These are phyloP conservation scores for Drosophila kanapiae DNA, from an alignment of 1,140 invertebrate species.

Conservation along the genomic window DNA sequence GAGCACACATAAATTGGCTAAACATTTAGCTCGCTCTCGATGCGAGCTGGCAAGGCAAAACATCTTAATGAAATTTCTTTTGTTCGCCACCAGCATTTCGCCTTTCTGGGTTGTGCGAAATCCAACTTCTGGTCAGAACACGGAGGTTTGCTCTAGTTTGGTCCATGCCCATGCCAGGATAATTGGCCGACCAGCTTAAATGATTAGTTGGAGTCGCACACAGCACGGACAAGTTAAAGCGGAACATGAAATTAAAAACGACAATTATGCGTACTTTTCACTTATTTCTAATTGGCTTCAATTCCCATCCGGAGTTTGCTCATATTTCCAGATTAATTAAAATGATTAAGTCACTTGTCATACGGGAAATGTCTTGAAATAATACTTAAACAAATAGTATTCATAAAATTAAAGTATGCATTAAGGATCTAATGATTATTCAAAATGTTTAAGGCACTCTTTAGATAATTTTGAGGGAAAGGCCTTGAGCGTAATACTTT, in stretches of 20 bases:
- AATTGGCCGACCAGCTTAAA: background rate
- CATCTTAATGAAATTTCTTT: constrained; percentile 56
- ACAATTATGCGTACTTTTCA: constrained; percentile 1
- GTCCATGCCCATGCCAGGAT: background rate
- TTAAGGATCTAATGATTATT: background rate
- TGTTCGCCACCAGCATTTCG: constrained; percentile 27
- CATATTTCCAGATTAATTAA: constrained; percentile 1
- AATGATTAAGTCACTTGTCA: background rate
- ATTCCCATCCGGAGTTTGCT: background rate
- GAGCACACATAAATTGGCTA: constrained; percentile 47
- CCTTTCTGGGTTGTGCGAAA: constrained; percentile 20
- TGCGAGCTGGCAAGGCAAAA: constrained; percentile 30
- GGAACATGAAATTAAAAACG: background rate
- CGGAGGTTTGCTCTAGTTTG: constrained; percentile 15
- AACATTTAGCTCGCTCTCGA: constrained; percentile 51
- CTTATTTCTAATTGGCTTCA: constrained; percentile 2
- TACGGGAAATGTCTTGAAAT: background rate
- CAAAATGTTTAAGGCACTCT: background rate
- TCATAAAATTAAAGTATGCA: too few species aligned
- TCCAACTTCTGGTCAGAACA: constrained; percentile 9
- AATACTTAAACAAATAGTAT: background rate
- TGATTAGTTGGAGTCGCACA: background rate
- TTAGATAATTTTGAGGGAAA: background rate
- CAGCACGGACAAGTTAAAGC: background rate
- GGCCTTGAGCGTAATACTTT: background rate